Base-by-base conservation (phyloP, 2,797 vertebrate genomes). In the Helicolenus hilgendorfi region DNA sequence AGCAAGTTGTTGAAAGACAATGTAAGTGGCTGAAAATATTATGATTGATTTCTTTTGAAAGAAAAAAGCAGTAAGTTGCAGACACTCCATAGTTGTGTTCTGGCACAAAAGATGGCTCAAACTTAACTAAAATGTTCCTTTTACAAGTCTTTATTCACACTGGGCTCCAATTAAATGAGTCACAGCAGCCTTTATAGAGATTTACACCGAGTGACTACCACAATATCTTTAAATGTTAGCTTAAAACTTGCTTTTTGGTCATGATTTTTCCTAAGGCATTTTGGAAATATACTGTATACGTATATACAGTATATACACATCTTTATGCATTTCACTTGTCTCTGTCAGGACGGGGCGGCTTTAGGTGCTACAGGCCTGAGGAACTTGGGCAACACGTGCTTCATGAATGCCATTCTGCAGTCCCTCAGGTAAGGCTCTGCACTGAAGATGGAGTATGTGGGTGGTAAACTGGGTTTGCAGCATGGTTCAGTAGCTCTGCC, bases 341-440 rank as follows among this genome's bases (percentile, higher is more conserved):
- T 72, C 11, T 96, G 77, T 20, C 82, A 99, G 99, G 98, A 98
- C 63, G 98, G 97, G 35, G 89, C 96, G 38, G 97, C 97, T 81
- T 94, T 98, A 33, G 98, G 98, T 89, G 99, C 99, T 62, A 99
- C 99, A 14, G 99, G 99, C 83, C 97, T 99, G 33, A 97, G 99
- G 72, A 99, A 99, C 92, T 92, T 99, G 83, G 99, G 99, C 70
- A 99, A 99, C 94, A 99, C 99, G 0, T 99, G 99, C 95, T 99
- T 99, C 93, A 99, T 99, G 99, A 99, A 99, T 1, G 99, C 99
- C 41, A 99, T 99, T 86, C 98, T 99, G 69, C 99, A 99, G 96
- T 99, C 99, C 0, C 98, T 99, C 96, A 99, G 99, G 99, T 99
- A 97, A 96, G 92, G 60, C 36, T 84, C 24, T 75, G 69, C 49